phyloP scores from a whole-genome alignment of 2,113 vertebrate species.

The Pardalotus punctatus region DNA sequence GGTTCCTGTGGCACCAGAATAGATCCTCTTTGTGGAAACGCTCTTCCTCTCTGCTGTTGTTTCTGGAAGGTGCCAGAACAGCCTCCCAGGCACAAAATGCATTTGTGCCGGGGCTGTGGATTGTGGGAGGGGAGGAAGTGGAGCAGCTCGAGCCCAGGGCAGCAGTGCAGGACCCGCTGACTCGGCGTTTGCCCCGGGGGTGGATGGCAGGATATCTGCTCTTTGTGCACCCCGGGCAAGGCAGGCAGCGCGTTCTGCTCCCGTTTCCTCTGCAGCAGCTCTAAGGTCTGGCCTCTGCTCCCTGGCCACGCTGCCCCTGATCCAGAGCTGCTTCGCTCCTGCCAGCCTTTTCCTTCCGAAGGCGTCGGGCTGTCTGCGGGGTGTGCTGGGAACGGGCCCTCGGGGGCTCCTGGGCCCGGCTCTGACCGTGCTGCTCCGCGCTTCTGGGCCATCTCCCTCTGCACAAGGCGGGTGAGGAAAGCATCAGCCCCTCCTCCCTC shows the following conservation, averaged over 20 bases:
- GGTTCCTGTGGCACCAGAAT: constrained; percentile 46
- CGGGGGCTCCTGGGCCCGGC: rapidly evolving
- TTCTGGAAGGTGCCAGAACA: constrained; percentile 15
- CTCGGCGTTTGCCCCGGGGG: neutral
- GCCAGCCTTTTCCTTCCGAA: neutral
- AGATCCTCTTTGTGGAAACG: constrained; percentile 19
- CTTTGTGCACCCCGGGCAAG: constrained; percentile 8
- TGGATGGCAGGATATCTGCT: constrained; percentile 39
- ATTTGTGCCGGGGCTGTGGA: neutral
- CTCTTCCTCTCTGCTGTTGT: constrained; percentile 27
- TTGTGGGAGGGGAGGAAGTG: constrained; percentile 11
- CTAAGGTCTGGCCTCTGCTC: constrained; percentile 28
- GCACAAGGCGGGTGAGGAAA: neutral
- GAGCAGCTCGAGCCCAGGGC: neutral
- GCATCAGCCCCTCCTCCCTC: neutral
- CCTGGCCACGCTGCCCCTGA: neutral
- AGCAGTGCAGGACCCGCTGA: constrained; percentile 10
- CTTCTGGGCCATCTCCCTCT: neutral
- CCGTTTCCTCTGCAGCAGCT: neutral
- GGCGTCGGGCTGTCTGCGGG: neutral
- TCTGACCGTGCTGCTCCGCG: rapidly evolving
- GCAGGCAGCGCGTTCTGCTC: neutral
- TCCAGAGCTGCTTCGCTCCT: neutral
- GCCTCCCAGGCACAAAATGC: neutral
- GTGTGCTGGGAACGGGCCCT: neutral